Evolutionary conservation across 2,797 vertebrate species (phyloP).

Genomic region (Pangasius larnaudii): DNA sequence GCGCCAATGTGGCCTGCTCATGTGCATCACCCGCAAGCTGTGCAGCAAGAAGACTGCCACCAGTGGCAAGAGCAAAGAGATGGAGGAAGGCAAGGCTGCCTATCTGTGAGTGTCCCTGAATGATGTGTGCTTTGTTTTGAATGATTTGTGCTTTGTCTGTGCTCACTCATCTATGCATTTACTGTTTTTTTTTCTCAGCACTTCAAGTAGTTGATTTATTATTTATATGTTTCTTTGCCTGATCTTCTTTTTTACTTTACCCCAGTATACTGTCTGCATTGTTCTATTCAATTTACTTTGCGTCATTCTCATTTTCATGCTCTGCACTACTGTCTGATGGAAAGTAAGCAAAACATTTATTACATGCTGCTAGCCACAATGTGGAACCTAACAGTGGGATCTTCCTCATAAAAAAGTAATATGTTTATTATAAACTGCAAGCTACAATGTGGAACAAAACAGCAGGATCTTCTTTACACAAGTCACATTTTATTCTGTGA

Average conservation of each 20-base stretch:
- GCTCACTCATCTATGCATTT: neutral
- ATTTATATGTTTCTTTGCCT: conserved; percentile 10
- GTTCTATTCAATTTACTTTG: conserved; percentile 36
- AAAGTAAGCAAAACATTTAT: conserved; percentile 40
- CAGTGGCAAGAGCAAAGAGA: conserved; percentile 93
- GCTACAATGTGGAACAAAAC: conserved; percentile 29
- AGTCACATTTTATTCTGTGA: conserved; percentile 3
- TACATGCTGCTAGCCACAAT: conserved; percentile 18
- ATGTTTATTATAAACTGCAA: conserved; percentile 14
- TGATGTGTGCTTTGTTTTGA: neutral
- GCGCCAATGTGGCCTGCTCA: conserved; percentile 92
- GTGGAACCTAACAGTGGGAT: conserved; percentile 11
- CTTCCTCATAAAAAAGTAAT: conserved; percentile 30
- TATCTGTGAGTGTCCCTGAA: conserved; percentile 88
- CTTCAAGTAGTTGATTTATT: conserved; percentile 19
- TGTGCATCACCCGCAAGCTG: conserved; percentile 94
- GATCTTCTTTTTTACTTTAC: neutral
- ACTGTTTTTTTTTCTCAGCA: neutral
- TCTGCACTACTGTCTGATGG: conserved; percentile 28
- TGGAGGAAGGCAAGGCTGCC: conserved; percentile 97
- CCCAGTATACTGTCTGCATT: conserved; percentile 6
- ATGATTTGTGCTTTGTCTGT: neutral
- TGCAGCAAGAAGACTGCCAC: conserved; percentile 95
- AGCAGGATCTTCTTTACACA: conserved; percentile 17
- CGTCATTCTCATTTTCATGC: conserved; percentile 40